Base-by-base conservation (phyloP, 2,113 vertebrate species). In the Pipra filicauda region DNA sequence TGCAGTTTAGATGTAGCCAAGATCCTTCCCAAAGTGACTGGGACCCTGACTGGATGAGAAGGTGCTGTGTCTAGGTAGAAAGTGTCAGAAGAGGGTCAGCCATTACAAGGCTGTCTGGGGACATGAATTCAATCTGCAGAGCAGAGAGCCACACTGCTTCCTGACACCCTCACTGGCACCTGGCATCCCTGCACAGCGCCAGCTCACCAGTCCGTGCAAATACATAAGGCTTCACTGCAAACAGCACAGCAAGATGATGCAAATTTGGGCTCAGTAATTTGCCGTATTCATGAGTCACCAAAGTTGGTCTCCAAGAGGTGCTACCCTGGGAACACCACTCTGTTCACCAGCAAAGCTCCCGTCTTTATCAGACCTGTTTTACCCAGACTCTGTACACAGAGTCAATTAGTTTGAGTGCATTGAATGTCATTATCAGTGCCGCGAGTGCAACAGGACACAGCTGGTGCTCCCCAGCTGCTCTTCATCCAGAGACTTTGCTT, bases 31-130 rank as follows among this genome's bases (percentile, higher is more conserved):
- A 5, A 89, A 89, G 67, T 33, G 26, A 30, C 46, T 0, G 0
- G 3, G 35, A 62, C 21, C 33, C 51, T 91, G 71, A 43, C n/a
- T 59, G 35, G 55, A 49, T 44, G 31, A 88, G 66, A 44, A 71
- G 59, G 3, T 20, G 33, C 2, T 66, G 15, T 52, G 48, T n/a
- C 35, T 48, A 0, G 0, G 0, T 9, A 12, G 35, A 24, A 28
- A 52, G 39, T 41, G 49, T 69, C 41, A 78, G 49, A 59, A 55
- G 24, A 33, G 55, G 48, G 39, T 85, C 84, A 85, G 75, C 17
- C 0, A 5, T 70, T 66, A 79, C 54, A 54, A 77, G 62, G 77
- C 71, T 93, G 57, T 44, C 49, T 52, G 51, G 22, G 65, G 62
- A 37, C 80, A 89, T 0, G 4, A 75, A 91, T 70, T 66, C 74